Evolutionary conservation across 2,113 vertebrate genomes (phyloP).

Genomic region (Oceanites oceanicus): DNA sequence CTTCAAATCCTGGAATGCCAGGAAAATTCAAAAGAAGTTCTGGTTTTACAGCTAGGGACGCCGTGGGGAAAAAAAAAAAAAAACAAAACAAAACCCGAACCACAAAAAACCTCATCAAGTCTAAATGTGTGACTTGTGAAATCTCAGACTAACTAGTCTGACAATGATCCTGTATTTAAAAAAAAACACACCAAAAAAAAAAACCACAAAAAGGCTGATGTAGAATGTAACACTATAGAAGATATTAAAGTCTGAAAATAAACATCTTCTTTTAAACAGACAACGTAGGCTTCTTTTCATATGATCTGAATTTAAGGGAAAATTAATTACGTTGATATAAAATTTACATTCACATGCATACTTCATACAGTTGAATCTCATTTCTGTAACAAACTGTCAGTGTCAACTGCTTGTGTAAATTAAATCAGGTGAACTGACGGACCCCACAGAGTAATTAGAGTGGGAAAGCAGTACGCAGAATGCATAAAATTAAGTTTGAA

Average conservation of each 20-base stretch:
- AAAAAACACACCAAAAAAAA: background rate
- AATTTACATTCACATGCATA: background rate
- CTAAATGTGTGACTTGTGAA: background rate
- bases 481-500: background rate
- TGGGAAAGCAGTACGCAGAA: background rate
- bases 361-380: background rate
- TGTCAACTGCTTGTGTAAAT: background rate
- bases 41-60: background rate
- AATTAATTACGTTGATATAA: background rate
- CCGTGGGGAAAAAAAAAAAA: background rate
- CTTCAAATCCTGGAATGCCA: background rate
- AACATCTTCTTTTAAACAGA: background rate
- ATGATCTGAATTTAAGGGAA: background rate
- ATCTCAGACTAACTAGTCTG: background rate
- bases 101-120: background rate
- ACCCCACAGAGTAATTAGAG: background rate
- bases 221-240: background rate
- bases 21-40: background rate
- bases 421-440: background rate
- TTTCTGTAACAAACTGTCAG: background rate
- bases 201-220: background rate
- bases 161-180: background rate
- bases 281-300: background rate
- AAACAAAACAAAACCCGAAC: background rate
- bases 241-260: background rate